Evolutionary conservation across 2,888 invertebrate genomes (phyloP).

Genomic region (Leptinotarsa juncta): DNA sequence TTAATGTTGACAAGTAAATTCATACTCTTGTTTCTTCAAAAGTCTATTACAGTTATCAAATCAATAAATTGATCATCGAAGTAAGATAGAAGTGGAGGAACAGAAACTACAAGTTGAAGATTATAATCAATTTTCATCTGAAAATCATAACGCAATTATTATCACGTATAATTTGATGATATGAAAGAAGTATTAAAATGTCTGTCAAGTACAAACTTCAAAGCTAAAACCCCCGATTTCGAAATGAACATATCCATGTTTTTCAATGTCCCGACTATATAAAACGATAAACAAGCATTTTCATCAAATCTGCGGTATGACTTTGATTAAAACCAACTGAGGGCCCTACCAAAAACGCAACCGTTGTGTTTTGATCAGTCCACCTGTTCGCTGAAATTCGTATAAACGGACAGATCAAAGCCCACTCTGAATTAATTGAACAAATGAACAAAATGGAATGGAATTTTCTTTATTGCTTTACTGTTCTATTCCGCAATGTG

Average conservation of each 20-base stretch:
- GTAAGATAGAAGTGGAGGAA: too few species aligned
- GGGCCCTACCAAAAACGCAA: constrained; percentile 3
- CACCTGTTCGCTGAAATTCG: constrained; percentile 45
- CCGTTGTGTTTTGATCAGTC: constrained; percentile 39
- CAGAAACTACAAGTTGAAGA: too few species aligned
- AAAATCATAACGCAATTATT: too few species aligned
- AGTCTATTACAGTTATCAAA: too few species aligned
- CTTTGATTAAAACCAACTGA: constrained; percentile 32
- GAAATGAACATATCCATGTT: not conserved
- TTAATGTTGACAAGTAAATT: too few species aligned
- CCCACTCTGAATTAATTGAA: constrained; percentile 49
- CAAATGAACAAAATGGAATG: constrained; percentile 51
- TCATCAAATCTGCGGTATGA: constrained; percentile 16
- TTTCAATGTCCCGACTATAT: not conserved
- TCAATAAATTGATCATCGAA: too few species aligned
- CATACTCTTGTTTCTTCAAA: too few species aligned
- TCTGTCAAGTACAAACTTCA: not conserved
- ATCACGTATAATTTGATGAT: too few species aligned
- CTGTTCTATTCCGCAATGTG: constrained; percentile 32
- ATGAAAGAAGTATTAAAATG: too few species aligned
- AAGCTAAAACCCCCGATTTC: not conserved
- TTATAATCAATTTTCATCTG: too few species aligned
- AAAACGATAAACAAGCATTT: not conserved
- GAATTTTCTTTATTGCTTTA: constrained; percentile 50
- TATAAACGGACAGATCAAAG: constrained; percentile 44